phyloP scores from a whole-genome alignment of 2,888 invertebrate species.

The Hoplodrina ambigua region DNA sequence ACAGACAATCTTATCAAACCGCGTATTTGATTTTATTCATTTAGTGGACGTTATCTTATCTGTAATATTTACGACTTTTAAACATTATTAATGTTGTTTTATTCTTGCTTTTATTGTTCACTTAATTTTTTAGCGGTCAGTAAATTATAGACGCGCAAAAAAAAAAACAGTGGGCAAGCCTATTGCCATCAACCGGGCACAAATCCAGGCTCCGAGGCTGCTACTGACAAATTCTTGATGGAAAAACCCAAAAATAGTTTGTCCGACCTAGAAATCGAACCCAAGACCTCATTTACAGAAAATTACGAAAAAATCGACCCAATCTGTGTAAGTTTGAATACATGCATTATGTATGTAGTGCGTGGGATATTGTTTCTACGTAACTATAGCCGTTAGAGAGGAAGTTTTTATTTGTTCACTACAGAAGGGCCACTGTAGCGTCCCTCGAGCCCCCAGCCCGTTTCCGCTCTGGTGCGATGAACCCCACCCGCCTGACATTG shows the following conservation, averaged over 20 bases:
- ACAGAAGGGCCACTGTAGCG: slow-evolving; percentile 52
- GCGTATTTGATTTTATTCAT: slow-evolving; percentile 39
- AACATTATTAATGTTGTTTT: slow-evolving; percentile 1
- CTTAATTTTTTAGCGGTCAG: no score
- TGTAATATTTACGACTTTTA: slow-evolving; percentile 30
- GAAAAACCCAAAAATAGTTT: no score
- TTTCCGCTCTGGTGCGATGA: slow-evolving; percentile 69
- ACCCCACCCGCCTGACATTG: slow-evolving; percentile 62
- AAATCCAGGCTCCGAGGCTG: no score
- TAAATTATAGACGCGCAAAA: no score
- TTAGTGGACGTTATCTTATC: slow-evolving; percentile 38
- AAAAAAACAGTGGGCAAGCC: no score
- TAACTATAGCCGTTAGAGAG: slow-evolving; percentile 47
- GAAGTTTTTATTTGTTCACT: slow-evolving; percentile 66
- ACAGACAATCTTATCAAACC: slow-evolving; percentile 39
- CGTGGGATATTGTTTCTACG: slow-evolving; percentile 1
- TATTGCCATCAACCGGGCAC: no score
- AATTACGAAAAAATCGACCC: no score
- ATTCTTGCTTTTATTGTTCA: background rate
- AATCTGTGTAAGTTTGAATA: background rate
- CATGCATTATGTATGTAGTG: background rate
- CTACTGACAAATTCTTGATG: no score
- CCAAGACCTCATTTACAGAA: background rate
- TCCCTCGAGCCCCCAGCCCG: slow-evolving; percentile 61
- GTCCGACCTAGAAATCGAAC: no score